These are phyloP conservation scores for Diaperis boleti DNA, from an alignment of 2,888 invertebrate genomes.

Conservation along the genomic window DNA sequence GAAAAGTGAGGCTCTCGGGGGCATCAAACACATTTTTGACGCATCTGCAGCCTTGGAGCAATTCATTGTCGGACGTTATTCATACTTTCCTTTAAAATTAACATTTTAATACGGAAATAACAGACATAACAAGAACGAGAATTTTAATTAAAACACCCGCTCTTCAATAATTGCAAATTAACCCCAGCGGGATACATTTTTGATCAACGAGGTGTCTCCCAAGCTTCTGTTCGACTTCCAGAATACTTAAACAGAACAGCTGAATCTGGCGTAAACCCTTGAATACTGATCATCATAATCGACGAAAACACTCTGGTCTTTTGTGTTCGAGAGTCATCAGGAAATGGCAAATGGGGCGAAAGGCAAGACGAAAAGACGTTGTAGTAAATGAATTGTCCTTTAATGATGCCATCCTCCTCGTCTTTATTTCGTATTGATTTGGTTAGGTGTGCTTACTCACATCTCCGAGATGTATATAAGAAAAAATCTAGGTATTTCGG, in stretches of 20 bases:
- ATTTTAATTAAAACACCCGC: conserved; percentile 29
- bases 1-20: neutral
- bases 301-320: conserved; percentile 23
- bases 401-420: conserved; percentile 2
- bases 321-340: conserved; percentile 26
- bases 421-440: conserved; percentile 28
- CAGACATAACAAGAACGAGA: conserved; percentile 15
- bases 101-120: conserved; percentile 30
- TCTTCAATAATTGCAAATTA: conserved; percentile 30
- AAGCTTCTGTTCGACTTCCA: neutral
- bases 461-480: no score
- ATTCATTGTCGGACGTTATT: conserved; percentile 8
- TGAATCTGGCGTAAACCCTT: conserved; percentile 11
- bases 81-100: conserved; percentile 21
- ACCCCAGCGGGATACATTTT: conserved; percentile 23
- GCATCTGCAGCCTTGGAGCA: neutral
- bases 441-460: conserved; percentile 4
- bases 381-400: conserved; percentile 25
- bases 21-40: neutral
- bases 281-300: conserved; percentile 30
- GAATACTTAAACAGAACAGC: conserved; percentile 27
- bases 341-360: conserved; percentile 31
- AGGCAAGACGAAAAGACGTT: conserved; percentile 10
- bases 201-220: conserved; percentile 4
- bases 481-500: no score